Base-by-base conservation (phyloP, 2,888 invertebrate species). In the Yponomeuta evonymella region DNA sequence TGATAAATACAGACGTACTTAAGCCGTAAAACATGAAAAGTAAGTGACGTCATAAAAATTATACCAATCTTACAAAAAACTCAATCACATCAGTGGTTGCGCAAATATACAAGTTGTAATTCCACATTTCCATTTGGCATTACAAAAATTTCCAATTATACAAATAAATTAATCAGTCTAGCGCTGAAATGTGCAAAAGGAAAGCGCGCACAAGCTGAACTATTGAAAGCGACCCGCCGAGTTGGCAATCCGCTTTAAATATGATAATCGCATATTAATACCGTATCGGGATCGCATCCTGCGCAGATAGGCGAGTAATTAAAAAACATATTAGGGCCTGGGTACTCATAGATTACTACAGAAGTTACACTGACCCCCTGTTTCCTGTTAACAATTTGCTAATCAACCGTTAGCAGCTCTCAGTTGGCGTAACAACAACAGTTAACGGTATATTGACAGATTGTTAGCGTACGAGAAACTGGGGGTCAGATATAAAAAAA, bases 291-390 rank as follows among this genome's bases (percentile, higher is more conserved):
- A 70, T 48, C 43, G 70, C 64, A 62, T 15, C 63, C 43, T n/a
- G 36, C 62, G 64, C 69, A 69, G 33, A 23, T 62, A 62, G 23
- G 72, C 71, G 76, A 82, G 83, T 88, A 87, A 89, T 88, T 88
- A 88, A 87, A 87, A 87, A 88, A 85, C 82, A 86, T 85, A 85
- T 87, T 83, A 85, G 79, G 79, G 78, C 5, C 15, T n/a, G 67
- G 30, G 43, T 43, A 15, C 51, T 5, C 9, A 8, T 43, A 43
- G 43, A 15, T 58, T 15, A 58, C 15, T 12, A 15, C 15, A 0
- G 51, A 15, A 15, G 15, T 15, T 58, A 12, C 51, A 15, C 33
- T 33, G 33, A 33, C 33, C 10, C 51, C 51, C 51, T 58, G 12
- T 15, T 12, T 58, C 51, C 4, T 15, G 12, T 15, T 58, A 58